Percentiles rank a stretch among this genome's conserved stretches.
These are phyloP conservation scores for Actinernus sp. DNA, from an alignment of 92 coral and sea anemone genomes.

Conservation along the genomic window DNA sequence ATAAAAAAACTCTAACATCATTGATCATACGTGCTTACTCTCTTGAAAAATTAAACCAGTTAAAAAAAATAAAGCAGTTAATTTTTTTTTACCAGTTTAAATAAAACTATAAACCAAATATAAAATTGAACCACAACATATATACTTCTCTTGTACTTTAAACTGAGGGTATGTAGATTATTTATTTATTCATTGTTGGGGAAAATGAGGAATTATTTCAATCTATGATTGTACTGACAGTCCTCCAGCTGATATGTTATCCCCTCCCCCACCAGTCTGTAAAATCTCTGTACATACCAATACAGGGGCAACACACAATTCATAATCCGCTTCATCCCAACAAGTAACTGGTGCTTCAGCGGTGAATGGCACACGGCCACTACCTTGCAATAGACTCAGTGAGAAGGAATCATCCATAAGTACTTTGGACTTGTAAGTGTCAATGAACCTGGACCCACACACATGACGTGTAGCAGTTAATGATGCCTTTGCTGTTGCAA, in stretches of 20 bases:
- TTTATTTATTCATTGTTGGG: too few relatives aligned
- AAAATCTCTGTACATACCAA: slow-evolving; percentile 87
- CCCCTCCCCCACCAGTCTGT: slow-evolving; percentile 98
- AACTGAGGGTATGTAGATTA: too few relatives aligned
- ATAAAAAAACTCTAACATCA: too few relatives aligned
- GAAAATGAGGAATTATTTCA: too few relatives aligned
- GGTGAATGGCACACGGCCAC: slow-evolving; percentile 79
- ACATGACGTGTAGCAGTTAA: slow-evolving; percentile 88
- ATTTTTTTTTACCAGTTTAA: too few relatives aligned
- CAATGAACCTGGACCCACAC: slow-evolving; percentile 83
- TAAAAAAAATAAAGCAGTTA: too few relatives aligned
- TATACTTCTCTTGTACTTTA: too few relatives aligned
- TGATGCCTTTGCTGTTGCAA: slow-evolving; percentile 88
- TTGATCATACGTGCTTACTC: too few relatives aligned
- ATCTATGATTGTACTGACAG: slow-evolving; percentile 72
- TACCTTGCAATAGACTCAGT: slow-evolving; percentile 64
- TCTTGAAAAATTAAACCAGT: too few relatives aligned
- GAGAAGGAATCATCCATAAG: slow-evolving; percentile 97
- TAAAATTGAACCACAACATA: too few relatives aligned
- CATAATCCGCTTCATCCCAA: slow-evolving; percentile 86
- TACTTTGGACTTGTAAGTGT: slow-evolving; percentile 78
- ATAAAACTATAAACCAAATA: too few relatives aligned
- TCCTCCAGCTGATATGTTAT: slow-evolving; percentile 92
- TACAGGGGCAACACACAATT: slow-evolving; percentile 92
- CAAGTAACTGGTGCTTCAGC: slow-evolving; percentile 84